Evolutionary conservation across 2,888 invertebrate species (phyloP), one percentile per base, ranked within the genome.

Genomic region (Azorinus chamasolen): DNA sequence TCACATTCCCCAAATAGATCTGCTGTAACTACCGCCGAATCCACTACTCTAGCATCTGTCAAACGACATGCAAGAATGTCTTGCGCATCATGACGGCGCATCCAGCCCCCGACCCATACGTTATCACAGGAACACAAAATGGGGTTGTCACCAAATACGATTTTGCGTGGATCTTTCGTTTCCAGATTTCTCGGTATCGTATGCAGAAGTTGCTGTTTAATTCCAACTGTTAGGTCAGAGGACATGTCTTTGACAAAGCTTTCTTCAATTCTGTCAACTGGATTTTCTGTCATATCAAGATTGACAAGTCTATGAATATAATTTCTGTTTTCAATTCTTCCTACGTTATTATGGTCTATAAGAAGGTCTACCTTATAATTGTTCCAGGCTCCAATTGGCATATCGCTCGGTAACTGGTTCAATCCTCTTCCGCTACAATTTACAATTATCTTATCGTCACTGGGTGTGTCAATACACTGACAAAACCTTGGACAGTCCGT

Each of bases 51-150:
- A 32, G 5, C 39, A 24, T 57, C 62, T 10, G 53, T 27, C 5
- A 24, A 45, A 5, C 48, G 18, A 48, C 74, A 74, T 16, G 18
- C 16, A 4, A 74, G 43, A 14, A 37, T 25, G 5, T 39, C 48
- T 12, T 27, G 22, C 6, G 74, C 68, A 20, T 50, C 39, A 24
- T 74, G 48, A 6, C 18, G 22, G 32, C 69, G 57, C 10, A 75
- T 64, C 75, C 70, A 77, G 27, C 66, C 55, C 18, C 76, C 71
- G 12, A 71, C 57, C 63, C 71, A 71, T 2, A 65, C 20, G 41
- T 77, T 71, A 2, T 58, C 53, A 41, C 71, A 77, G 12, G 39
- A 32, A 77, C 70, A 77, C 20, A 24, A 32, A 0, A 71, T 53
- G 8, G 68, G 51, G 32, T 64, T 16, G 3, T 51, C 14, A 27